Base-by-base conservation (phyloP, 2,888 invertebrate species). In the Mayetiola destructor region DNA sequence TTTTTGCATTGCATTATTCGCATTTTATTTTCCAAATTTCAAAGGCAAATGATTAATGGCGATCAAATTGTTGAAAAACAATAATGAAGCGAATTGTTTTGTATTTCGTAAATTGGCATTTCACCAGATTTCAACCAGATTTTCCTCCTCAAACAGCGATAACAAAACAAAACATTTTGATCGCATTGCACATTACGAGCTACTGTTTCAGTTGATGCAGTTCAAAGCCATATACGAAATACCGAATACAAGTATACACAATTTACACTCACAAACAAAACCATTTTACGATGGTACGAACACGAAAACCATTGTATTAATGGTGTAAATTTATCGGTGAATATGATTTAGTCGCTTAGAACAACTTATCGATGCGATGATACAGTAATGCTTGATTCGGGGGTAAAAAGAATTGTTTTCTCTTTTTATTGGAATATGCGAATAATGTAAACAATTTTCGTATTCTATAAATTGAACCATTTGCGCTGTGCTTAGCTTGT, bases 21-120 rank as follows among this genome's bases (percentile, higher is more conserved):
- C 48, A 23, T 27, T 48, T 48, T 27, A 27, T 27, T 48, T 14
- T n/a, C n/a, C n/a, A n/a, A n/a, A n/a, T n/a, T n/a, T n/a, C n/a
- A n/a, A n/a, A n/a, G n/a, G n/a, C n/a, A n/a, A 48, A 48, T 48
- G 48, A 48, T 48, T 27, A 48, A 48, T 48, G 48, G n/a, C 10
- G 48, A 48, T 48, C 12, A 27, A 48, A 48, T 48, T 48, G 48
- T 27, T 48, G 48, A 48, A 48, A n/a, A n/a, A 48, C 27, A 48
- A 27, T 48, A 27, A 48, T 27, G 27, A 48, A 48, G 48, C 48
- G 16, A 9, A 48, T 27, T 48, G 48, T 48, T 48, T 48, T 27
- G 12, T 27, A n/a, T n/a, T n/a, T n/a, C 6, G 3, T 2, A 14
- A n/a, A n/a, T 42, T 48, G 48, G 48, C 48, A 48, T 48, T 27